Evolutionary conservation across 2,797 vertebrate species (phyloP).

Genomic region (Hypotaenidia okinawae): DNA sequence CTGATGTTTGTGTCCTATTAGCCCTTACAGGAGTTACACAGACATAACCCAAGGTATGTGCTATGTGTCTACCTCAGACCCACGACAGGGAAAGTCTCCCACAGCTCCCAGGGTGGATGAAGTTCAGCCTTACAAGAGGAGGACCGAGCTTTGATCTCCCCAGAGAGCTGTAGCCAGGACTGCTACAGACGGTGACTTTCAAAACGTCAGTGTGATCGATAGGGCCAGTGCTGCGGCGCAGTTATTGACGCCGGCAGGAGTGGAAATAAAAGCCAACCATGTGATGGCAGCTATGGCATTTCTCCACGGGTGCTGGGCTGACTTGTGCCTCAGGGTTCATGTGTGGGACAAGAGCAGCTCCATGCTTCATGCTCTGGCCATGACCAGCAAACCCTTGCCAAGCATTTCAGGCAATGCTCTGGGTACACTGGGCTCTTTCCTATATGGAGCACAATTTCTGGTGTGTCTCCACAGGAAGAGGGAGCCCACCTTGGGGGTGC

Average conservation of each 20-base stretch:
- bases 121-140: background rate
- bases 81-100: background rate
- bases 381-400: background rate
- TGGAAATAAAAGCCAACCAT: background rate
- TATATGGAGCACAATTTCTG: background rate
- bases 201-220: background rate
- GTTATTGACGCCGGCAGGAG: background rate
- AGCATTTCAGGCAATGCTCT: background rate
- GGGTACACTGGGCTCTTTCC: rapidly evolving
- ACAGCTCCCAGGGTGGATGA: background rate
- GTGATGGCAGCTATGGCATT: background rate
- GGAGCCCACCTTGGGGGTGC: background rate
- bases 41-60: background rate
- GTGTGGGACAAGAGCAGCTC: background rate
- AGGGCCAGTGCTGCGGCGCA: rapidly evolving
- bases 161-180: background rate
- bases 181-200: background rate
- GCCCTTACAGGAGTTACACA: background rate
- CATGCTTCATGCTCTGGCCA: rapidly evolving
- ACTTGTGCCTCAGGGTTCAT: background rate
- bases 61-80: background rate
- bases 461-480: background rate
- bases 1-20: background rate
- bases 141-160: background rate
- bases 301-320: background rate